Evolutionary conservation across 2,888 invertebrate species (phyloP), one percentile per base, ranked within the genome.

Genomic region (Drosophila neonasuta): DNA sequence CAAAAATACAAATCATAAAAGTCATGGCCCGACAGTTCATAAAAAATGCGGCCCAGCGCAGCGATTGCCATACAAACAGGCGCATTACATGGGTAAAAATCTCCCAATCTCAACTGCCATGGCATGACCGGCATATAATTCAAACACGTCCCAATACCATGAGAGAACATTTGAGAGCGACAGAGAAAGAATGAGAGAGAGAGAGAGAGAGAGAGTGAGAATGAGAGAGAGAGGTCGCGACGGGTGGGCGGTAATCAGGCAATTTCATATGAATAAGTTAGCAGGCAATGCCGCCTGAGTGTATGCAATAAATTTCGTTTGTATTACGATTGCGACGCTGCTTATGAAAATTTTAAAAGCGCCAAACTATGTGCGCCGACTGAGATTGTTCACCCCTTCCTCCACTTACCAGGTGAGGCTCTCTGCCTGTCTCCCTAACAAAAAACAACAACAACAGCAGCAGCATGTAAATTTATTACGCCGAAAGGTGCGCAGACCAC

Each of bases 231-330:
- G 39, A 30, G 36, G 50, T 42, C 4, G 41, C 32, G 13, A 32
- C 59, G 73, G 69, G 70, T 52, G 62, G 44, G 58, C 62, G 76
- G 86, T 82, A 86, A 86, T 82, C 86, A 84, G 81, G 86, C 86
- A 84, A 78, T 86, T 86, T 72, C 84, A 84, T 80, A 82, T 82
- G 85, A 82, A 86, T 82, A 82, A 82, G 70, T 86, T 65, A 83
- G 67, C 84, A 83, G 86, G 86, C 80, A 64, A 71, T 70, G 70
- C 63, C 74, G 85, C 75, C 79, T 71, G 73, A 73, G 77, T 79
- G 82, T 79, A 74, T 74, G 82, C 73, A 76, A 84, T 87, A 87
- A 85, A 84, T 87, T 79, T 68, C 59, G 71, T 71, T 65, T 85
- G 82, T 81, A 84, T 78, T 86, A 73, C 81, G 73, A 85, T 79